A percentile compares a stretch with the other conserved stretches of the same genome.
Conservation (phyloP, 2,888 invertebrate genomes). For the Netelia inedita region DNA sequence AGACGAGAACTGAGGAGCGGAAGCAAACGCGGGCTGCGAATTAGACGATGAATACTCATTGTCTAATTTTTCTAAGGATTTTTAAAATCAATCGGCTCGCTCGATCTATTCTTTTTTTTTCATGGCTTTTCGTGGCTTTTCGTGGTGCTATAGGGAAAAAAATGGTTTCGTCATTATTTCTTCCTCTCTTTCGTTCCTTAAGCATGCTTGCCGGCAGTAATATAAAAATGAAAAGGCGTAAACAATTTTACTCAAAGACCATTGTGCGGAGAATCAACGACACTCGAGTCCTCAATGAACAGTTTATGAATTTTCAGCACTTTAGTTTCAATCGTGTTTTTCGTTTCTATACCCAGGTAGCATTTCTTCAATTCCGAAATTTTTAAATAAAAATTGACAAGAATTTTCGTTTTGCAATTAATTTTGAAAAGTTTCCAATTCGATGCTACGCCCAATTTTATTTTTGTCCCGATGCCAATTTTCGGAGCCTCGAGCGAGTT, state of each 20-base stretch:
- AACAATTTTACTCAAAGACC: no score
- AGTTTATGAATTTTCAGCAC: neutral
- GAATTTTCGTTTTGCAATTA: neutral
- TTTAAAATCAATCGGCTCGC: slow-evolving; percentile 12
- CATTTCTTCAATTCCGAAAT: neutral
- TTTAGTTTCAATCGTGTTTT: neutral
- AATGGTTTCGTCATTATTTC: slow-evolving; percentile 29
- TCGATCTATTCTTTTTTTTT: slow-evolving; percentile 24
- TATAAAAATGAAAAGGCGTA: no score
- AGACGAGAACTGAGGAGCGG: neutral
- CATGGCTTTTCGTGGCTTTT: slow-evolving; percentile 23
- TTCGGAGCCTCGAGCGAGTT: no score
- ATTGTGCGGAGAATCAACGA: neutral
- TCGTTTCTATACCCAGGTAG: neutral
- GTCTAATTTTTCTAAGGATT: no score
- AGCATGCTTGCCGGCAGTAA: no score
- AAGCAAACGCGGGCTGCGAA: slow-evolving; percentile 21
- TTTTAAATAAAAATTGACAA: neutral
- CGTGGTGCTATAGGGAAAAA: slow-evolving; percentile 62
- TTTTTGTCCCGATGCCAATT: neutral
- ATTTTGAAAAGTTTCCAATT: neutral
- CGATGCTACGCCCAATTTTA: neutral
- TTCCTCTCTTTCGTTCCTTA: neutral
- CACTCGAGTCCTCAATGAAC: neutral
- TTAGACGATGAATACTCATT: slow-evolving; percentile 45